phyloP scores from a whole-genome alignment of 2,888 invertebrate species.

The Orchestes rusci region DNA sequence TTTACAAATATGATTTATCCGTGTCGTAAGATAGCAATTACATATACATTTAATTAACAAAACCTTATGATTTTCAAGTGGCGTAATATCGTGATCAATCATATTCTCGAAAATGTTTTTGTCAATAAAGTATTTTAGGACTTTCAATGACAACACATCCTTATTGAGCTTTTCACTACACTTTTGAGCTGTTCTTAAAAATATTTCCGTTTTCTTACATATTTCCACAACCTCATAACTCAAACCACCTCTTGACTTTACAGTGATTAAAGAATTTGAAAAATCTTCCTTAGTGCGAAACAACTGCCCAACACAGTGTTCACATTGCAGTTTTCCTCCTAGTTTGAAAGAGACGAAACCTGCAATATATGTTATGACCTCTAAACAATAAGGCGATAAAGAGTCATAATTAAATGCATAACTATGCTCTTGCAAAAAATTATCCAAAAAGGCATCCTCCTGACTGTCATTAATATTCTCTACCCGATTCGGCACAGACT shows the following conservation, averaged over 20 bases:
- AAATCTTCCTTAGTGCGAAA: slow-evolving; percentile 10
- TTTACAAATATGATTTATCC: slow-evolving; percentile 8
- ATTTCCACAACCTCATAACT: slow-evolving; percentile 12
- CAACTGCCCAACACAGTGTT: slow-evolving; percentile 12
- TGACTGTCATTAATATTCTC: slow-evolving; percentile 1
- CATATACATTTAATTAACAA: slow-evolving; percentile 7
- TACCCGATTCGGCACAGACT: slow-evolving; percentile 9
- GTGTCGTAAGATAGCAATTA: slow-evolving; percentile 6
- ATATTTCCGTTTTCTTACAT: slow-evolving; percentile 7
- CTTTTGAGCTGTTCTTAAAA: slow-evolving; percentile 5
- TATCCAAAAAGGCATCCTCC: slow-evolving; percentile 6
- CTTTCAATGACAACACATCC: slow-evolving; percentile 1
- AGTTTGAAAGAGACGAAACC: slow-evolving; percentile 14
- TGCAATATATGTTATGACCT: slow-evolving; percentile 17
- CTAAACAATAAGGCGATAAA: slow-evolving; percentile 14
- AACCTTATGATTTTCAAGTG: slow-evolving; percentile 7
- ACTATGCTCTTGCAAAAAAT: slow-evolving; percentile 5
- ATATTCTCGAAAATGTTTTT: slow-evolving; percentile 8
- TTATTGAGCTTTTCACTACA: slow-evolving; percentile 5
- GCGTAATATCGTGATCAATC: slow-evolving; percentile 1
- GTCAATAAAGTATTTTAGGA: slow-evolving; percentile 6
- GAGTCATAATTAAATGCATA: slow-evolving; percentile 9
- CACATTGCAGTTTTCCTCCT: slow-evolving; percentile 16
- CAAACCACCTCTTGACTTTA: slow-evolving; percentile 13
- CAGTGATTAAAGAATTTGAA: slow-evolving; percentile 9